A percentile compares a stretch with the other conserved stretches of the same genome.
Evolutionary conservation across 2,113 vertebrate species (phyloP).

Genomic region (Pseudopipra pipra): DNA sequence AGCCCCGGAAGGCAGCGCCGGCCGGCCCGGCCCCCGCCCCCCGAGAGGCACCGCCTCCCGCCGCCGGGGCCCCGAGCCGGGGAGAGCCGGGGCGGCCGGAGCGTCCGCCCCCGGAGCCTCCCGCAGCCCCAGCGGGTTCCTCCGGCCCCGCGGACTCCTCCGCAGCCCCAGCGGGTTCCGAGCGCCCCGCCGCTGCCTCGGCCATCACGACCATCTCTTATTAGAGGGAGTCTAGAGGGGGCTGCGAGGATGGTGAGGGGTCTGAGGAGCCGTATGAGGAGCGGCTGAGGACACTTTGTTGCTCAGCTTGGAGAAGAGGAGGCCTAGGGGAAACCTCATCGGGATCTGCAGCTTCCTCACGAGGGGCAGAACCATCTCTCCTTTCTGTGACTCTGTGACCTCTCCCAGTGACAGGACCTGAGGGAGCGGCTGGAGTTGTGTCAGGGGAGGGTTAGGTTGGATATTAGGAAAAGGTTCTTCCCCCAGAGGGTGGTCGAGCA

Average conservation of each 20-base stretch:
- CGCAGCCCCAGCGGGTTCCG: neutral
- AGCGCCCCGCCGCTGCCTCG: neutral
- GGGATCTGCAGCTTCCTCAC: neutral
- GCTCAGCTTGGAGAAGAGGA: neutral
- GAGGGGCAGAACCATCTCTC: neutral
- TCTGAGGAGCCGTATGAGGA: neutral
- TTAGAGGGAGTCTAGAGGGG: neutral
- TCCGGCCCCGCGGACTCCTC: neutral
- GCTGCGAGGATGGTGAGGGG: neutral
- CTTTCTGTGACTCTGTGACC: too few species aligned
- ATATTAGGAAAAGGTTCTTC: neutral
- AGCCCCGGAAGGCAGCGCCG: neutral
- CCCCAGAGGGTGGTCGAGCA: neutral
- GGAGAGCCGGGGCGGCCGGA: neutral
- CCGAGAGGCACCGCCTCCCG: neutral
- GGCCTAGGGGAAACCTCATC: neutral
- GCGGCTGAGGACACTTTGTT: neutral
- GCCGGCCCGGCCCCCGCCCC: neutral
- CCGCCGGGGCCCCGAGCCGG: neutral
- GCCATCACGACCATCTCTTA: fast-evolving
- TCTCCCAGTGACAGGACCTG: neutral
- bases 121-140: neutral
- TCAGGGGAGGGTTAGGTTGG: neutral
- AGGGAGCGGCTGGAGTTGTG: neutral
- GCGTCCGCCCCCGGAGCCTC: neutral